Evolutionary conservation across 2,888 invertebrate genomes (phyloP).

Genomic region (Plemyria rubiginata): DNA sequence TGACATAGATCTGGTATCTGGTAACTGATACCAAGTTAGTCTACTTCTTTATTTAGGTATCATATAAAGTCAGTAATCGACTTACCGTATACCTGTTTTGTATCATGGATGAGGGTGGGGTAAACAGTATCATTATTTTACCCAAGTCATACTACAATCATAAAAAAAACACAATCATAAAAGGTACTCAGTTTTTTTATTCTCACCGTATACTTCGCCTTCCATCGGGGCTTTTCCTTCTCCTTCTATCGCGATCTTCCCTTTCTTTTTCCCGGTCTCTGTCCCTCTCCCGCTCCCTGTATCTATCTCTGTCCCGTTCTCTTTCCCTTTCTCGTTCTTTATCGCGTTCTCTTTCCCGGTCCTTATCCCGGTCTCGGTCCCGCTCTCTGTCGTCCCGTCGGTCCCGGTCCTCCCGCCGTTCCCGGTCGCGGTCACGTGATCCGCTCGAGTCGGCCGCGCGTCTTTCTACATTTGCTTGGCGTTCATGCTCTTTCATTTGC

Average conservation of each 20-base stretch:
- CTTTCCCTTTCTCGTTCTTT: conserved; percentile 59
- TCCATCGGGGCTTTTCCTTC: conserved; percentile 77
- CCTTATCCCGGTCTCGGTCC: conserved; percentile 49
- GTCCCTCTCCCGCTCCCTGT: conserved; percentile 55
- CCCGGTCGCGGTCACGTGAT: conserved; percentile 65
- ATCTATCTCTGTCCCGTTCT: conserved; percentile 58
- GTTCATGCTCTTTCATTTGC: conserved; percentile 97
- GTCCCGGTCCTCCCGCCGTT: conserved; percentile 57
- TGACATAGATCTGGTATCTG: too few species aligned
- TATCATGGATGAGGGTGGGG: too few species aligned
- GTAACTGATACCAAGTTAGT: too few species aligned
- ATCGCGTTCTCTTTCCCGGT: conserved; percentile 53
- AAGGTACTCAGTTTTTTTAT: not conserved
- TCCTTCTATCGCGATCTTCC: conserved; percentile 70
- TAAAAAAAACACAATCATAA: too few species aligned
- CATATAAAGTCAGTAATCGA: too few species aligned
- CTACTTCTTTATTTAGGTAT: too few species aligned
- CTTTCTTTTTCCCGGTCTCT: conserved; percentile 63
- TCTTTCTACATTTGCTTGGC: conserved; percentile 90
- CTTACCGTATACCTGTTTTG: too few species aligned
- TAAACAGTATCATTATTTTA: too few species aligned
- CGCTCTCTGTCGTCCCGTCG: conserved; percentile 57
- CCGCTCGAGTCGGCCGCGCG: conserved; percentile 79
- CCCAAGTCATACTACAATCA: too few species aligned
- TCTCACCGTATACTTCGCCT: conserved; percentile 74